These are phyloP conservation scores for Heterodera carotae DNA, from an alignment of 1,140 invertebrate genomes.

Conservation along the genomic window DNA sequence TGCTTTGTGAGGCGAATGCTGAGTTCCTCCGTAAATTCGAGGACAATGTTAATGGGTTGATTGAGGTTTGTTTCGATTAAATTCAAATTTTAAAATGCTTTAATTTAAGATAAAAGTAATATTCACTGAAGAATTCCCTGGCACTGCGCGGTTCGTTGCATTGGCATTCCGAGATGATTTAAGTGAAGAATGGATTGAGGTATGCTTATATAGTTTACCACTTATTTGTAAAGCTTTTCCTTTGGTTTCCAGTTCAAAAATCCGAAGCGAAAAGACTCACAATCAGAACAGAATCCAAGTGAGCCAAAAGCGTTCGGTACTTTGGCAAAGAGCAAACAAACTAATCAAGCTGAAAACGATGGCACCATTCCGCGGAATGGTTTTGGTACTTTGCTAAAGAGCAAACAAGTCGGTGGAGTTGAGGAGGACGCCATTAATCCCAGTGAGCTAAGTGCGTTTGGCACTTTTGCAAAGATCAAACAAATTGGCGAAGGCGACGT, in stretches of 20 bases:
- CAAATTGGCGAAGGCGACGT: no score
- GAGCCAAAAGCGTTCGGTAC: no score
- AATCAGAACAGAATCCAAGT: no score
- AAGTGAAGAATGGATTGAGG: neutral
- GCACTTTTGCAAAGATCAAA: no score
- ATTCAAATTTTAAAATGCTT: neutral
- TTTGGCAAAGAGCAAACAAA: no score
- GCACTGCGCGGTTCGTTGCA: neutral
- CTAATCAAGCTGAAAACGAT: no score
- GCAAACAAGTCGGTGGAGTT: no score
- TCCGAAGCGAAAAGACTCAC: no score
- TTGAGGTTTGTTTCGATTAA: slow-evolving; percentile 1
- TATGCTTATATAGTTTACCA: neutral
- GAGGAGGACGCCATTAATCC: no score
- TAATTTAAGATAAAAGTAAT: slow-evolving; percentile 3
- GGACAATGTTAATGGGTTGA: neutral
- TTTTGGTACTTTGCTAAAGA: no score
- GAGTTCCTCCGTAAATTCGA: slow-evolving; percentile 11
- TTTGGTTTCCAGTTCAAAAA: neutral
- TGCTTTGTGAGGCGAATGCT: slow-evolving; percentile 3
- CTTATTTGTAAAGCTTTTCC: neutral
- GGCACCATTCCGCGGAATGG: no score
- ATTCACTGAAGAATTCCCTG: neutral
- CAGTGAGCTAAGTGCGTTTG: no score
- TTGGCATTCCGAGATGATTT: neutral